Evolutionary conservation across 2,113 vertebrate genomes (phyloP).

Genomic region (Sinocyclocheilus grahami): DNA sequence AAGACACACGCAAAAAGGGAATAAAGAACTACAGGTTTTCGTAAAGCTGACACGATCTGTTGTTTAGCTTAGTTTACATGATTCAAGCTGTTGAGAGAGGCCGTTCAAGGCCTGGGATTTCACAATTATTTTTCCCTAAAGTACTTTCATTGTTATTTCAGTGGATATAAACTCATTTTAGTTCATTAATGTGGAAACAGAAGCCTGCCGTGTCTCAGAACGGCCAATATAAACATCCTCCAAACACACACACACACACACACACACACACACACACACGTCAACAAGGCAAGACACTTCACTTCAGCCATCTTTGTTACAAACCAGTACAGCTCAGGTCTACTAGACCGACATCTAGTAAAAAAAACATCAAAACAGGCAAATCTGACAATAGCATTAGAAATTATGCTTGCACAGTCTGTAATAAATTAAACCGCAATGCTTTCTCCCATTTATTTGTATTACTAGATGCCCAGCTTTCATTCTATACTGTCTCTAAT

Average conservation of each 20-base stretch:
- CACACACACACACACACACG: background rate
- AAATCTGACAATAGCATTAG: background rate
- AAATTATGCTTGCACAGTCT: background rate
- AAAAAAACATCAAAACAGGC: background rate
- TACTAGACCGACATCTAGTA: background rate
- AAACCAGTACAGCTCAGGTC: background rate
- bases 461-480: background rate
- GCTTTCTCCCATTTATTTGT: background rate
- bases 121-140: background rate
- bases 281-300: background rate
- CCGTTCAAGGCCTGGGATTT: background rate
- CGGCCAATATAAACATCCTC: constrained; percentile 14
- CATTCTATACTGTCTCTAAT: background rate
- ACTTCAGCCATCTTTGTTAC: background rate
- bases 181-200: background rate
- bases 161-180: constrained; percentile 7
- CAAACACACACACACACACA: background rate
- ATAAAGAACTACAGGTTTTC: background rate
- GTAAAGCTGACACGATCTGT: no score
- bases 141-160: background rate
- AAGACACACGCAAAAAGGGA: background rate
- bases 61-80: constrained; percentile 1
- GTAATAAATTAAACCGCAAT: background rate
- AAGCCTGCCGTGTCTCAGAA: no score
- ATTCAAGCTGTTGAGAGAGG: background rate